Conservation (phyloP, 2,888 invertebrate genomes). For the Eilema depressum region DNA sequence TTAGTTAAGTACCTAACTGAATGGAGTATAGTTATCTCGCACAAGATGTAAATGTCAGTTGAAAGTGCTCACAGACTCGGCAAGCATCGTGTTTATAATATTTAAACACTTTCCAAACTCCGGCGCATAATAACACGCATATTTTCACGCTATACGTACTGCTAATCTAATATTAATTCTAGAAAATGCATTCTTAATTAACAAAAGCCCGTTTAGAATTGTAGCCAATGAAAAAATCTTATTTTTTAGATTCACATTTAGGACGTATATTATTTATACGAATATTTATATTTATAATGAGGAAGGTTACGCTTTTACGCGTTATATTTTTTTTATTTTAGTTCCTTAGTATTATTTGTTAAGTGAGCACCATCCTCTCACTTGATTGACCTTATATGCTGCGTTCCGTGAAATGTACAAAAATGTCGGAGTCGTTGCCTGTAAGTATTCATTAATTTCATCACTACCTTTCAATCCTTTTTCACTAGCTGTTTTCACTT, state of each 20-base stretch:
- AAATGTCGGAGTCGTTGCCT: background rate
- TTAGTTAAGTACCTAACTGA: too few relatives aligned
- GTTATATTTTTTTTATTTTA: background rate
- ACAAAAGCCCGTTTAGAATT: conserved; percentile 23
- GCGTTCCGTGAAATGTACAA: background rate
- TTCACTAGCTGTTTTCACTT: too few relatives aligned
- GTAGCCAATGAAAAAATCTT: background rate
- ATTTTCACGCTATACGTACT: conserved; percentile 15
- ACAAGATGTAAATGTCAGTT: background rate
- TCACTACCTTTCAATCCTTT: background rate
- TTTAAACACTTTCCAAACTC: conserved; percentile 20
- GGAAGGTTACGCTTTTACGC: conserved; percentile 6
- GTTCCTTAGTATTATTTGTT: conserved; percentile 1
- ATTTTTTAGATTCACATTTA: background rate
- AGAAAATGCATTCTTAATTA: conserved; percentile 33
- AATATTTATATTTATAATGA: background rate
- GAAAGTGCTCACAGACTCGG: conserved; percentile 2
- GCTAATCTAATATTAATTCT: conserved; percentile 15
- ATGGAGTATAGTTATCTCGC: background rate
- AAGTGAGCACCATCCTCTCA: background rate
- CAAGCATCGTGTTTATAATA: background rate
- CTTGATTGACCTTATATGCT: background rate
- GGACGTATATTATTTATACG: background rate
- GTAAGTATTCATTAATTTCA: background rate
- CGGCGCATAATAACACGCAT: conserved; percentile 5